phyloP scores from a whole-genome alignment of 2,888 invertebrate genomes.

The Drosophila prolongata region DNA sequence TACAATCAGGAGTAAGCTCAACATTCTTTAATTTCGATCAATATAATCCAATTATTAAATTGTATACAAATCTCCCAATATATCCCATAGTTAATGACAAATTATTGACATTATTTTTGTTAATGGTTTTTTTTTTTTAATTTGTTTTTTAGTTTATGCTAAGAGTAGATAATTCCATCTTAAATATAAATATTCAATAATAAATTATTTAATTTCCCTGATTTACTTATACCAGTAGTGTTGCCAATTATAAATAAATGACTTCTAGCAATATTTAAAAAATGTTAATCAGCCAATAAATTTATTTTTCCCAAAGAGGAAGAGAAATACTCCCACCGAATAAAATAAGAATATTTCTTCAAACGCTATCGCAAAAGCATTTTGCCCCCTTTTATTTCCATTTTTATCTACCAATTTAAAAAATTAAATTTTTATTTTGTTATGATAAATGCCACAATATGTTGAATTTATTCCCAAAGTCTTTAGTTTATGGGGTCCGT shows the following conservation, averaged over 20 bases:
- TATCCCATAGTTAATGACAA: too few species aligned
- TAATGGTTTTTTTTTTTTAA: too few species aligned
- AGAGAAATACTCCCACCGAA: too few species aligned
- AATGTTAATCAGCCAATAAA: neutral
- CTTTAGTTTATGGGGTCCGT: slow-evolving; percentile 72
- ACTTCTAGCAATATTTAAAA: neutral
- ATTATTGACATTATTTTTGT: too few species aligned
- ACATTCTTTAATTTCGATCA: neutral
- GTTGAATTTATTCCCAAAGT: slow-evolving; percentile 76
- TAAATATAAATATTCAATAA: too few species aligned
- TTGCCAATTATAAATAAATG: neutral
- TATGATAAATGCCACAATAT: slow-evolving; percentile 75
- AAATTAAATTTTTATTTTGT: slow-evolving; percentile 66
- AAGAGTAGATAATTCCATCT: too few species aligned
- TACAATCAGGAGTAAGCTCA: neutral
- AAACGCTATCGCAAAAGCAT: neutral
- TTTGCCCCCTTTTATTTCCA: neutral
- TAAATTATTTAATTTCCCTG: too few species aligned
- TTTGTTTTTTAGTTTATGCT: too few species aligned
- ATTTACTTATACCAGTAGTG: too few species aligned
- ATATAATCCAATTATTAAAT: neutral
- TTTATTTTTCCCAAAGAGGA: neutral
- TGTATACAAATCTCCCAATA: too few species aligned
- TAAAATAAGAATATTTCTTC: slow-evolving; percentile 10
- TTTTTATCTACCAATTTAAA: slow-evolving; percentile 67